Evolutionary conservation across 1,140 invertebrate species (phyloP), one percentile per base, ranked within the genome.

Genomic region (Uloborus diversus): DNA sequence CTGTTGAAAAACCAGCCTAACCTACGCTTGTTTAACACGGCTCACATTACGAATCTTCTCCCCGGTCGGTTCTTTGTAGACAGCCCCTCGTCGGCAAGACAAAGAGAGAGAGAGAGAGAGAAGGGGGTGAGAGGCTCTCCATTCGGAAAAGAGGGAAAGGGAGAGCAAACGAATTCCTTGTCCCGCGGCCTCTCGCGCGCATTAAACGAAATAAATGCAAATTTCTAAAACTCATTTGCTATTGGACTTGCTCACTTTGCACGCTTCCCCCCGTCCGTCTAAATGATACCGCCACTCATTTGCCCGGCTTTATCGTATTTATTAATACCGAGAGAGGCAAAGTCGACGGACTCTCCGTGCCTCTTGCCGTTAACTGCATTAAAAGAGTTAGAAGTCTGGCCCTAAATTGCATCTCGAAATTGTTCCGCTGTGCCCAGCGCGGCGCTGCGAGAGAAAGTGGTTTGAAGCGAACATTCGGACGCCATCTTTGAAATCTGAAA

Each of bases 191-290:
- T 64, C 61, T 75, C 56, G 30, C 56, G 53, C 71, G 47, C 71
- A 75, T 75, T 75, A 62, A 75, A 75, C 71, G 71, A 59, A 75
- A 75, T 75, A 64, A 75, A 75, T 75, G 71, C 71, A 75, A 75
- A 75, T 75, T 75, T 75, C 71, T 59, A 75, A 75, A 75, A 75
- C 71, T 75, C 71, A 75, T 75, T 75, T 75, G 71, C 37, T 42
- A 53, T 75, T 75, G 71, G 71, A 64, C 71, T 51, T 75, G 71
- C 70, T 75, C 70, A 64, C 70, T 75, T 62, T 51, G 25, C 42
- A 33, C 32, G n/a, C 7, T 47, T 30, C 68, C 51, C n/a, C 23
- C 42, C 51, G 49, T 47, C 59, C 14, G 14, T 75, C 71, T 75
- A 75, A 75, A 75, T 75, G 71, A 75, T 64, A 61, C 71, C 57